Base-by-base conservation (phyloP, 2,113 vertebrate genomes). In the Ophiodon elongatus region DNA sequence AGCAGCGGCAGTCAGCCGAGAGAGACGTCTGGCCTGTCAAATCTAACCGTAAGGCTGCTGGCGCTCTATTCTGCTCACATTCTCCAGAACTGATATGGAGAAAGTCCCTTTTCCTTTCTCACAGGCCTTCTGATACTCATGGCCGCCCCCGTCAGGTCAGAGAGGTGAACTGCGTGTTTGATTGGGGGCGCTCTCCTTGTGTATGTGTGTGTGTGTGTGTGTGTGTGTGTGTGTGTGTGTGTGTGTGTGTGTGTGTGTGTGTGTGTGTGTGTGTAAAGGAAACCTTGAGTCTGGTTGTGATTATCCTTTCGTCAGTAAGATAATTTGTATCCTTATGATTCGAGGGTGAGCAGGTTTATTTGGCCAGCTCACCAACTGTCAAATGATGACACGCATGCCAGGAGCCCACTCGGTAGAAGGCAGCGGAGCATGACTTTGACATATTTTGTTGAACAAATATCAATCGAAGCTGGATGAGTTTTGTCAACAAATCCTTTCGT, bases 121-220 rank as follows among this genome's bases (percentile, higher is more conserved):
- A 3, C 82, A 76, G 70, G 23, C 29, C 35, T 4, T 21, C 29
- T 52, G 62, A n/a, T 6, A 6, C 88, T 89, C 86, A 17, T 74
- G 74, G 69, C 60, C 41, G 83, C 90, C 90, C 80, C 85, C 80
- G 2, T 29, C 84, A 89, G 93, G 86, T 76, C 23, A 66, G 23
- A 69, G 39, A 73, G 39, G 1, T 21, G 17, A 80, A 88, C 59
- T 85, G 31, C 82, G 70, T 4, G 23, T 82, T 25, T 60, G 37
- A 73, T 67, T 4, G 17, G 29, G 6, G 21, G 35, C 17, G 54
- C 13, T 59, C 27, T 64, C 47, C 27, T 2, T 41, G 41, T 41
- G 41, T 41, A 4, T 43, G 41, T 15, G 47, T 19, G 37, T 84
- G 35, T 82, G 73, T 4, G 21, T 81, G n/a, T 57, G 41, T 35